Percentiles rank a stretch among this genome's conserved stretches.
Conservation (phyloP, 2,797 vertebrate genomes). For the Eptatretus atami region DNA sequence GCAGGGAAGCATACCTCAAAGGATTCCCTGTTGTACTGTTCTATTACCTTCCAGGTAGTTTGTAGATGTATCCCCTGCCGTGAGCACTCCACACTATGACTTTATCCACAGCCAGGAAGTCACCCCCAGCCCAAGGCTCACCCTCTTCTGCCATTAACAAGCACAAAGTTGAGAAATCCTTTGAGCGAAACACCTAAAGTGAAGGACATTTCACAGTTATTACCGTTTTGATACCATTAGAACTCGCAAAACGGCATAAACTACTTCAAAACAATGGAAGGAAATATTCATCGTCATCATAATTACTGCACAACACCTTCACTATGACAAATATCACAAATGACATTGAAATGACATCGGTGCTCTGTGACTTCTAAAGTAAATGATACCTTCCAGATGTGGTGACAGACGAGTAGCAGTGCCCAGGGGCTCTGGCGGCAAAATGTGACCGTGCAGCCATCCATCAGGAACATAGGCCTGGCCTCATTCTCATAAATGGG, state of each 20-base stretch:
- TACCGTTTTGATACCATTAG: no score
- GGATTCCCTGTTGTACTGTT: no score
- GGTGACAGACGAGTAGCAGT: slow-evolving; percentile 1
- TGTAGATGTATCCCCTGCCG: slow-evolving; percentile 2
- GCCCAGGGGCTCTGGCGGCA: not conserved
- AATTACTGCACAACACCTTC: no score
- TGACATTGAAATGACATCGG: no score
- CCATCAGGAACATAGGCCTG: not conserved
- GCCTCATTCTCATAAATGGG: not conserved
- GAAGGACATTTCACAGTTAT: no score
- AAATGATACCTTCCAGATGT: slow-evolving; percentile 2
- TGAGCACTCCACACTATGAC: slow-evolving; percentile 2
- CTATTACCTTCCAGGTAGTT: not conserved
- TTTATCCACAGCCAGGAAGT: slow-evolving; percentile 1
- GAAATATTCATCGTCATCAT: no score
- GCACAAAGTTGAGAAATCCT: slow-evolving; percentile 3
- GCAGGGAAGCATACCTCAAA: no score
- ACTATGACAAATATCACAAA: no score
- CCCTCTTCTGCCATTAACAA: not conserved
- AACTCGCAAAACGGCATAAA: no score
- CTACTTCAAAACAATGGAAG: no score
- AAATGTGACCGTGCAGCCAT: not conserved
- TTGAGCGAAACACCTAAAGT: not conserved
- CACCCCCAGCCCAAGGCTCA: not conserved
- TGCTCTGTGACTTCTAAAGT: no score